Evolutionary conservation across 2,888 invertebrate species (phyloP), one percentile per base, ranked within the genome.

Genomic region (Aporophyla nigra): DNA sequence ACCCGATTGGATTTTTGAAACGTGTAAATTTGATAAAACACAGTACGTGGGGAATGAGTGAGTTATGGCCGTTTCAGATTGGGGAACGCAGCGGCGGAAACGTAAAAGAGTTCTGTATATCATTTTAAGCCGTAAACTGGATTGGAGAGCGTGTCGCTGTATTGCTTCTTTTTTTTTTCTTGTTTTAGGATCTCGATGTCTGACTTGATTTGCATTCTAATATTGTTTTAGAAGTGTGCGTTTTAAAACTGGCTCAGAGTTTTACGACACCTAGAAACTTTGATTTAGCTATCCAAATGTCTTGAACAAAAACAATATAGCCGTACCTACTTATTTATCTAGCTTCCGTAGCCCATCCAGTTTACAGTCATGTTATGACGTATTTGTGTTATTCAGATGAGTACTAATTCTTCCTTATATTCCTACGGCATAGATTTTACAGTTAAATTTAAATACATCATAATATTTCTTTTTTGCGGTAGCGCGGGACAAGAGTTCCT

Each of bases 21-120:
- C 94, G 95, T 95, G 95, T 95, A 95, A 95, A 96, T 95, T 94
- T 93, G 94, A 96, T 95, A 94, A 93, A 94, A 93, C 92, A 91
- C 88, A 86, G 90, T 88, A 89, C 87, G 89, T 86, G 87, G 90
- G 87, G 89, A 89, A 88, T 89, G 92, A 91, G 89, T 91, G 90
- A 91, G 90, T 90, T 91, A 89, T 86, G 86, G 85, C 79, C 81
- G 76, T 78, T 88, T 83, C 83, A 86, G 88, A 83, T 87, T 80
- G 83, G 88, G 79, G 69, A 82, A 86, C 80, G 76, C 78, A 74
- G 66, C 66, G 73, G 62, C 71, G 77, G 86, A 71, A 80, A 88
- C 80, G 74, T 74, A 85, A 87, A 80, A 79, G 80, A 78, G 76
- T 77, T 80, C 76, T 58, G 79, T 85, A 80, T 82, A 86, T 87